phyloP scores from a whole-genome alignment of 1,140 invertebrate species.

The Ooceraea biroi region DNA sequence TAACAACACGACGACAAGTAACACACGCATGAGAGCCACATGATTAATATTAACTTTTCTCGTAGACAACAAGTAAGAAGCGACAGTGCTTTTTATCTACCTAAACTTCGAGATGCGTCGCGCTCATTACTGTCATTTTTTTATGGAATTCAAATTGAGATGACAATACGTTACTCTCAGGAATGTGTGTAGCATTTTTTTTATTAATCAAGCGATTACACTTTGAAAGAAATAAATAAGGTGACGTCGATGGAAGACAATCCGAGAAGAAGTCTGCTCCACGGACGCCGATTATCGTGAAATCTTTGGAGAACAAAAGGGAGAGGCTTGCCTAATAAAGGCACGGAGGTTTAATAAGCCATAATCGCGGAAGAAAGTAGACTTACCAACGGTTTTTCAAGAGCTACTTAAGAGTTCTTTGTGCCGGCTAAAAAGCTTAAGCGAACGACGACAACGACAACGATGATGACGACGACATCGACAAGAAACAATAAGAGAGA shows the following conservation, averaged over 20 bases:
- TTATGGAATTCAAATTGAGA: neutral
- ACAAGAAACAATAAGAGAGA: conserved; percentile 43
- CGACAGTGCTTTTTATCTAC: neutral
- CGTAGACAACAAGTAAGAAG: neutral
- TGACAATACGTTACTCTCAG: neutral
- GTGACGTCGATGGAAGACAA: conserved; percentile 12
- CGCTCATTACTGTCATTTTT: neutral
- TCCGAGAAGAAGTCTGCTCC: conserved; percentile 24
- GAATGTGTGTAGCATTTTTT: conserved; percentile 13
- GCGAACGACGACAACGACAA: conserved; percentile 4
- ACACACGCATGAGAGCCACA: too few relatives aligned
- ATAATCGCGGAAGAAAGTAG: conserved; percentile 57
- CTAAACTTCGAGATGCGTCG: neutral
- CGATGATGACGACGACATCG: neutral
- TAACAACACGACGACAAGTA: neutral
- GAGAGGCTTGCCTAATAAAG: conserved; percentile 51
- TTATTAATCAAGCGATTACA: neutral
- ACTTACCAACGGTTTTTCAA: conserved; percentile 56
- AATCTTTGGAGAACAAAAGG: conserved; percentile 58
- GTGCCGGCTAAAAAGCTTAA: conserved; percentile 55
- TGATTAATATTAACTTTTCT: neutral
- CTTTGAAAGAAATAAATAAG: conserved; percentile 12
- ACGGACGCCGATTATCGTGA: conserved; percentile 49
- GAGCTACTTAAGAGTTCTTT: conserved; percentile 59
- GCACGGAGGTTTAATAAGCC: conserved; percentile 48